A percentile compares a stretch with the other conserved stretches of the same genome.
These are phyloP conservation scores for Agapornis canus DNA, from an alignment of 2,797 vertebrate genomes.

Conservation along the genomic window DNA sequence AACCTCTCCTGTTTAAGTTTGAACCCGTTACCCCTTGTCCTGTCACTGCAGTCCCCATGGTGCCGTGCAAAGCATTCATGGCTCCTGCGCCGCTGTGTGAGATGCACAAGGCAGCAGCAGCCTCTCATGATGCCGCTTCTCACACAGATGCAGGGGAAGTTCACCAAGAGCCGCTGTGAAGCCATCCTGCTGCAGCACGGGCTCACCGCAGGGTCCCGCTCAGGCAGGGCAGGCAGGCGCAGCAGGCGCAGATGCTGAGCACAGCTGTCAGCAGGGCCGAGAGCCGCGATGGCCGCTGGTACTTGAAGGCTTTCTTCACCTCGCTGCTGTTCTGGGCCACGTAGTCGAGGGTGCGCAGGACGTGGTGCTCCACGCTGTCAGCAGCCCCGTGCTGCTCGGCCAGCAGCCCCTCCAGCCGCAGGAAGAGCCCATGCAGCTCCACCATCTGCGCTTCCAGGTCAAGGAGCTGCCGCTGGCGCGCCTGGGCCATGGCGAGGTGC, in stretches of 20 bases:
- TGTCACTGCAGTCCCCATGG: accelerated
- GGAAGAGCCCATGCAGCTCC: slow-evolving; percentile 68
- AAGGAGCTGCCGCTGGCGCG: slow-evolving; percentile 64
- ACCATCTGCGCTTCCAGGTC: slow-evolving; percentile 69
- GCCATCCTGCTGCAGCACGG: accelerated
- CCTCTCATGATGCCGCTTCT: accelerated
- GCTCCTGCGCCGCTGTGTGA: accelerated
- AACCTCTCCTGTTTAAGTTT: no score
- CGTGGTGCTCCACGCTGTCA: slow-evolving; percentile 70
- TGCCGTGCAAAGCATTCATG: accelerated
- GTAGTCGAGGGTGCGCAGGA: slow-evolving; percentile 64
- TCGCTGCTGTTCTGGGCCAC: slow-evolving; percentile 29
- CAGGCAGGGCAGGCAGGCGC: slow-evolving; percentile 54
- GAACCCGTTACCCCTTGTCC: no score
- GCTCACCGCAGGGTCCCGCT: background rate
- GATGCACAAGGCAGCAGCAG: background rate
- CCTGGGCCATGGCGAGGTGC: slow-evolving; percentile 54
- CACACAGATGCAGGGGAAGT: accelerated
- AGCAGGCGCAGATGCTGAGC: slow-evolving; percentile 70
- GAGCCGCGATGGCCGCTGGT: slow-evolving; percentile 52
- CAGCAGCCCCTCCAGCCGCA: slow-evolving; percentile 66
- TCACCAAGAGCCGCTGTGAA: accelerated
- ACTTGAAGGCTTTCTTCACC: slow-evolving; percentile 71
- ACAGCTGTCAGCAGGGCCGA: background rate
- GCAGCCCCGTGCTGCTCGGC: slow-evolving; percentile 57